These are phyloP conservation scores for Larimichthys polyactis DNA, from an alignment of 2,113 vertebrate genomes.

Conservation along the genomic window DNA sequence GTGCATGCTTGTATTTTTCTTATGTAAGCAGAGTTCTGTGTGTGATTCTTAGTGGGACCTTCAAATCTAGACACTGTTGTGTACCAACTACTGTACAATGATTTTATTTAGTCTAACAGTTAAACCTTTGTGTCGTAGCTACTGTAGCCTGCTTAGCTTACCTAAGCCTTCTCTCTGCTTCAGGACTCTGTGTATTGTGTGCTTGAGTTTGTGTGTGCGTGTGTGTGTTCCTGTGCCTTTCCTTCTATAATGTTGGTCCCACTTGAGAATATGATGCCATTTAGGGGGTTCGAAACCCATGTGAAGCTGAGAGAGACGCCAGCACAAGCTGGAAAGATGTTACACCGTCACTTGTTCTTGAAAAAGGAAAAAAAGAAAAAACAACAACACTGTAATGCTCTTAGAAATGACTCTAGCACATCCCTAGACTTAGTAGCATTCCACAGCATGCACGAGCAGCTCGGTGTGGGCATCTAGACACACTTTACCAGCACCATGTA, in stretches of 20 bases:
- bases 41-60: constrained; percentile 82
- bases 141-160: constrained; percentile 83
- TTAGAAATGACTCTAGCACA: constrained; percentile 72
- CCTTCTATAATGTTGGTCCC: constrained; percentile 82
- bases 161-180: constrained; percentile 83
- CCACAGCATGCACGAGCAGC: constrained; percentile 71
- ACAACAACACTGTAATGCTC: constrained; percentile 54
- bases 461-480: constrained; percentile 73
- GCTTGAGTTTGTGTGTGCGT: constrained; percentile 81
- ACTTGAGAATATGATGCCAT: constrained; percentile 81
- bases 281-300: constrained; percentile 62
- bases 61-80: constrained; percentile 75
- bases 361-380: constrained; percentile 20
- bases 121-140: constrained; percentile 83
- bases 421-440: constrained; percentile 80
- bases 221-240: constrained; percentile 84
- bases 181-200: constrained; percentile 80
- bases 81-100: constrained; percentile 77
- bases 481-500: constrained; percentile 81
- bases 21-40: constrained; percentile 74
- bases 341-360: constrained; percentile 58
- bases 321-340: constrained; percentile 63
- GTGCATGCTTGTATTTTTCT: constrained; percentile 79
- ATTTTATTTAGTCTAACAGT: constrained; percentile 77
- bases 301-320: constrained; percentile 61